Conservation (phyloP, 2,113 vertebrate genomes). For the Platichthys stellatus region DNA sequence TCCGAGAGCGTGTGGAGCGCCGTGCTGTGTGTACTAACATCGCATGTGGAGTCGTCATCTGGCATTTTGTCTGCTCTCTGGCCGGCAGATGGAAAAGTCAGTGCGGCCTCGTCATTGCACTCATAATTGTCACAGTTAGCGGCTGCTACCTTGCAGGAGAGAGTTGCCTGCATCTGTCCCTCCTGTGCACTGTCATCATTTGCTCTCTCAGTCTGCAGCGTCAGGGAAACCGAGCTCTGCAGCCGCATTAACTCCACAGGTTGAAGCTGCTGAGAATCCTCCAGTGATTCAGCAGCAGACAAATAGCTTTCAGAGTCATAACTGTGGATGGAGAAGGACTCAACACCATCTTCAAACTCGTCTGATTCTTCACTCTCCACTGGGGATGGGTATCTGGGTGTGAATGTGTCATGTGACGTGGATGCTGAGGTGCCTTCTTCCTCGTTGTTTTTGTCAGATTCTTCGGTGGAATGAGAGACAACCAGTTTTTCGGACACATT, state of each 20-base stretch:
- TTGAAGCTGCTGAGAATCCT: conserved; percentile 21
- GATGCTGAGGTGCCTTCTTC: conserved; percentile 1
- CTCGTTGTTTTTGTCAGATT: not conserved
- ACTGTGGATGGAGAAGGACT: conserved; percentile 51
- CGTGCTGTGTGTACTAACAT: conserved; percentile 14
- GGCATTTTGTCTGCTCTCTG: conserved; percentile 28
- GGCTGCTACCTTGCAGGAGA: not conserved
- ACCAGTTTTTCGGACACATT: not conserved
- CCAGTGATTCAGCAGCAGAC: conserved; percentile 56
- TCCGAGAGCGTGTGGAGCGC: not conserved
- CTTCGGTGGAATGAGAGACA: not conserved
- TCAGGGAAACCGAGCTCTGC: conserved; percentile 3
- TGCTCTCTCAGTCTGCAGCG: not conserved
- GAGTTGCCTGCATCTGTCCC: not conserved
- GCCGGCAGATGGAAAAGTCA: conserved; percentile 21
- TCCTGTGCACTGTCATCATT: not conserved
- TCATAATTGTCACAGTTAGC: conserved; percentile 10
- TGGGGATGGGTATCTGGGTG: not conserved
- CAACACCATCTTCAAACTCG: conserved; percentile 35
- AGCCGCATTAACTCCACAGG: not conserved
- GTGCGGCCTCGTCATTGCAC: not conserved
- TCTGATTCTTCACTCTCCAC: conserved; percentile 36
- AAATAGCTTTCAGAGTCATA: conserved; percentile 67
- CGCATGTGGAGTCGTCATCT: conserved; percentile 25
- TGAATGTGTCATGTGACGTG: not conserved